phyloP scores from a whole-genome alignment of 2,113 vertebrate genomes.

The Etia nguti region DNA sequence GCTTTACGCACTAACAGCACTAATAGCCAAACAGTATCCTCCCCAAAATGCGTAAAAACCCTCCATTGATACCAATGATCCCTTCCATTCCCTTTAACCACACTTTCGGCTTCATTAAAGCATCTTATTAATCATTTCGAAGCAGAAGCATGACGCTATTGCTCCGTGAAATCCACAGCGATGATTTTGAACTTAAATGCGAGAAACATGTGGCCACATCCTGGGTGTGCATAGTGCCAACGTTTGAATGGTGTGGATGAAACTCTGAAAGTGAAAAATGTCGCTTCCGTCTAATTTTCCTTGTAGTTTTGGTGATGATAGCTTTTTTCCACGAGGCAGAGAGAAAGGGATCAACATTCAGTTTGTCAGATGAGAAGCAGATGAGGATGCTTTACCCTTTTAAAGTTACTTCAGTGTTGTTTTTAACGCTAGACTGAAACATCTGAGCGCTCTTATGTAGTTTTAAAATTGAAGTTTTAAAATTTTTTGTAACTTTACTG shows the following conservation, averaged over 20 bases:
- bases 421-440: not conserved
- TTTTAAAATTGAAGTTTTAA: not conserved
- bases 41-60: not conserved
- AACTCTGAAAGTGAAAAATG: not conserved
- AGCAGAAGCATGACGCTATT: not conserved
- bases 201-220: not conserved
- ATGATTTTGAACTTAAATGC: not conserved
- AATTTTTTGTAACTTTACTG: not conserved
- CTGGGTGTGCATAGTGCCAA: not conserved
- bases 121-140: not conserved
- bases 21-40: not conserved
- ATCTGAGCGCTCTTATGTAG: not conserved
- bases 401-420: not conserved
- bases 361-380: not conserved
- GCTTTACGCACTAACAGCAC: slow-evolving; percentile 3
- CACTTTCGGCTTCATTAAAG: not conserved
- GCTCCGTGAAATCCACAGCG: not conserved
- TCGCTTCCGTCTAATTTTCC: not conserved
- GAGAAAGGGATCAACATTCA: not conserved
- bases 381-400: not conserved
- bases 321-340: not conserved
- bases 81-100: not conserved
- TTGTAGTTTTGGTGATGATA: not conserved
- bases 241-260: not conserved
- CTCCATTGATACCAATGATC: not conserved